Conservation (phyloP, 2,888 invertebrate species). For the Alentia gelatinosa region DNA sequence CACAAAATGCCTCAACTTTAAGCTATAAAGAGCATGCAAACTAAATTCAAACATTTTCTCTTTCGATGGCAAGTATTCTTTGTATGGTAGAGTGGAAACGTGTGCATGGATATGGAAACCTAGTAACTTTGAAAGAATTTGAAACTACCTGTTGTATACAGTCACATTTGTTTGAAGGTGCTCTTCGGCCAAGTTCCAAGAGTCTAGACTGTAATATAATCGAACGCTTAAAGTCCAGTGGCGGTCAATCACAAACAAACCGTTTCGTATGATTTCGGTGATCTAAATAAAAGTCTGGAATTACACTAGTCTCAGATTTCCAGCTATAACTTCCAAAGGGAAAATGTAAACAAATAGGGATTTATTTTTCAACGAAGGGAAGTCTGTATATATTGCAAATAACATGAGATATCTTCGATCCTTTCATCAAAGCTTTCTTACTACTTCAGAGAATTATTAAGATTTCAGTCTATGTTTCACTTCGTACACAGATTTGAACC, state of each 20-base stretch:
- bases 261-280: not conserved
- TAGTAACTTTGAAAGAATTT: too few species aligned
- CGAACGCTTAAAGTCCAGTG: too few species aligned
- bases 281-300: conserved; percentile 8
- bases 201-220: too few species aligned
- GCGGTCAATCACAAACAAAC: conserved; percentile 19
- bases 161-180: too few species aligned
- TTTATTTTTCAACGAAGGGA: not conserved
- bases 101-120: too few species aligned
- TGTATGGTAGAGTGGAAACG: too few species aligned
- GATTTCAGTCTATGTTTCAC: not conserved
- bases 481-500: not conserved
- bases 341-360: conserved; percentile 3
- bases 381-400: not conserved
- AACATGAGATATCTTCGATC: not conserved
- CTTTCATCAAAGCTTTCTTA: not conserved
- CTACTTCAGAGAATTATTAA: not conserved
- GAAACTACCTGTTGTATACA: too few species aligned
- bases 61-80: too few species aligned
- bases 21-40: too few species aligned
- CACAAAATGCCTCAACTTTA: too few species aligned
- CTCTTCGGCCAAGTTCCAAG: too few species aligned
- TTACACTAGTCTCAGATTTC: not conserved
- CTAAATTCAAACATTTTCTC: too few species aligned
- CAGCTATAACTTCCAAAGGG: not conserved